Evolutionary conservation across 1,140 invertebrate genomes (phyloP), one percentile per base, ranked within the genome.

Genomic region (Apocrypta bakeri): DNA sequence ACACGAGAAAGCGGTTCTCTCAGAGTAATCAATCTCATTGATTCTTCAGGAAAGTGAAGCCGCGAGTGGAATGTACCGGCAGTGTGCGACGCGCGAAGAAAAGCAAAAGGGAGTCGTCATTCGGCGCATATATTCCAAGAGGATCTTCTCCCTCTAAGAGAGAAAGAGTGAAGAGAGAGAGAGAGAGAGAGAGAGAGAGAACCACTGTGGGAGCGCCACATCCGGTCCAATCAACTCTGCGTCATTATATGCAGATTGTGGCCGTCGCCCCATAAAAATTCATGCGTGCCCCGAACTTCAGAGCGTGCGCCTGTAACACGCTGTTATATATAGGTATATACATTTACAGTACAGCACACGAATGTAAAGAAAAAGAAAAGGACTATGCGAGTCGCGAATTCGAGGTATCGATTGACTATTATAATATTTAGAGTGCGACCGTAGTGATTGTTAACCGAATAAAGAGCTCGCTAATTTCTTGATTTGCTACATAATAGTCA

Each of bases 231-330:
- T 88, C 87, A 84, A 82, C 82, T 64, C 56, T 7, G 77, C 78
- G 85, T 88, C 88, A 87, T 88, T 88, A 88, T 88, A 88, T 88
- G 88, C 84, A 88, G 85, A 88, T 88, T 68, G 78, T 84, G 76
- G 42, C 42, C 66, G 81, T 63, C 66, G 81, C 82, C 71, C 74
- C 85, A 88, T 88, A 86, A 87, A 88, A 88, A 85, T 87, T 87
- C 82, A 87, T 87, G 84, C 31, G 79, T 78, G 75, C 24, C 42
- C 42, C 73, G 48, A 29, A 69, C 25, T 40, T 66, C 25, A 9
- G 24, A 66, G 48, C 63, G 63, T 61, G 56, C 63, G 63, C 63
- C 27, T 27, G n/a, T n/a, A n/a, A n/a, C n/a, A n/a, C n/a, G n/a
- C n/a, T n/a, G n/a, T n/a, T n/a, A n/a, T n/a, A n/a, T n/a, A n/a